Evolutionary conservation across 92 coral and sea anemone genomes (phyloP).

Genomic region (Diadumene lineata): DNA sequence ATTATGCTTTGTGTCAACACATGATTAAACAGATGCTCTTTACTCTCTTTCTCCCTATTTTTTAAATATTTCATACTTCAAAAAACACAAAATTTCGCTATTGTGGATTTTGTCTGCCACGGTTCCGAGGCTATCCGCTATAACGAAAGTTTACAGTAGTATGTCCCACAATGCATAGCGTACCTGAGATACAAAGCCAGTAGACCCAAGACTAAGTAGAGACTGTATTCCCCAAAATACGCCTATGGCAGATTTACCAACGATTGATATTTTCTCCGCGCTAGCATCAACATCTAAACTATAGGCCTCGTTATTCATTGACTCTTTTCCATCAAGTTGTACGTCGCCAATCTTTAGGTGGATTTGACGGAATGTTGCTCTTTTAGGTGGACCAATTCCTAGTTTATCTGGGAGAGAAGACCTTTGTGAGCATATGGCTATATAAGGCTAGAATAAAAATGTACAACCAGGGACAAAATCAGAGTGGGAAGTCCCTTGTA

Average conservation of each 20-base stretch:
- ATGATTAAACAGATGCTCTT: too few species aligned
- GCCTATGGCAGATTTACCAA: constrained; percentile 60
- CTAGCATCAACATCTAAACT: constrained; percentile 53
- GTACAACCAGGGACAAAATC: background rate
- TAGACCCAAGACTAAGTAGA: constrained; percentile 56
- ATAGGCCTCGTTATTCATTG: constrained; percentile 65
- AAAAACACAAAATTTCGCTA: too few species aligned
- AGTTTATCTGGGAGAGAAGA: constrained; percentile 34
- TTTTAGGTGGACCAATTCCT: constrained; percentile 46
- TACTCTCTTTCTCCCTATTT: too few species aligned
- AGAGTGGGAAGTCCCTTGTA: too few species aligned
- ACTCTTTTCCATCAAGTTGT: constrained; percentile 24
- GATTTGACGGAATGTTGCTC: constrained; percentile 47
- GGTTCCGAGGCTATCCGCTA: too few species aligned
- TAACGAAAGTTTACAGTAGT: too few species aligned
- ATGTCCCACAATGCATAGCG: background rate
- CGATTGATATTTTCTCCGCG: constrained; percentile 47
- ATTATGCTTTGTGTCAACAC: too few species aligned
- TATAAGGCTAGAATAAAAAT: background rate
- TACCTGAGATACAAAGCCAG: constrained; percentile 63
- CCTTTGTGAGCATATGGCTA: too few species aligned
- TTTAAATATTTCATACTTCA: too few species aligned
- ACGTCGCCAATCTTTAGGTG: constrained; percentile 40
- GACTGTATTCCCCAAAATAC: constrained; percentile 78
- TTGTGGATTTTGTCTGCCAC: too few species aligned